Evolutionary conservation across 2,113 vertebrate genomes (phyloP).

Genomic region (Pachyramphus minor): DNA sequence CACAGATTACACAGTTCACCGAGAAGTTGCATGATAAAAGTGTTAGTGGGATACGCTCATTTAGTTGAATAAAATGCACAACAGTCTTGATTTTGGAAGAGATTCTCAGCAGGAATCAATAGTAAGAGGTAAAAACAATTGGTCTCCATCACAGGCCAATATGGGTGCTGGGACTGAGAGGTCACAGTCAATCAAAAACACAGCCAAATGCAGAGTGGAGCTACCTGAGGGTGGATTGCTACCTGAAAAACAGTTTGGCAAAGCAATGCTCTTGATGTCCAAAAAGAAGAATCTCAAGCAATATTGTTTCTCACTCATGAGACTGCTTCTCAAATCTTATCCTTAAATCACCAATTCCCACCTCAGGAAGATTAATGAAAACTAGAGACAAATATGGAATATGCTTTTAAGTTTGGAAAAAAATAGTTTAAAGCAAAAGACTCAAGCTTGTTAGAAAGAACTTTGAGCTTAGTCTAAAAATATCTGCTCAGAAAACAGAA

Average conservation of each 20-base stretch:
- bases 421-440: background rate
- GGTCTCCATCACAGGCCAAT: background rate
- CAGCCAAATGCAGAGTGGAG: background rate
- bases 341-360: background rate
- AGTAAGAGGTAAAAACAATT: background rate
- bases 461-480: background rate
- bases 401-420: background rate
- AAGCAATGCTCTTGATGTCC: background rate
- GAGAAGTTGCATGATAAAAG: background rate
- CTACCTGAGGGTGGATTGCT: background rate
- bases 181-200: background rate
- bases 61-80: background rate
- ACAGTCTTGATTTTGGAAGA: background rate
- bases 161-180: background rate
- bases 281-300: background rate
- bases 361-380: background rate
- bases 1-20: background rate
- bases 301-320: background rate
- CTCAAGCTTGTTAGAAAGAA: background rate
- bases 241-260: background rate
- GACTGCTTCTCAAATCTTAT: background rate
- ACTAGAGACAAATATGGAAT: background rate
- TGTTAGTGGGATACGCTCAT: background rate
- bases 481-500: background rate
- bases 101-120: background rate